Conservation (phyloP, 2,888 invertebrate genomes). For the Crepidodera aurea region DNA sequence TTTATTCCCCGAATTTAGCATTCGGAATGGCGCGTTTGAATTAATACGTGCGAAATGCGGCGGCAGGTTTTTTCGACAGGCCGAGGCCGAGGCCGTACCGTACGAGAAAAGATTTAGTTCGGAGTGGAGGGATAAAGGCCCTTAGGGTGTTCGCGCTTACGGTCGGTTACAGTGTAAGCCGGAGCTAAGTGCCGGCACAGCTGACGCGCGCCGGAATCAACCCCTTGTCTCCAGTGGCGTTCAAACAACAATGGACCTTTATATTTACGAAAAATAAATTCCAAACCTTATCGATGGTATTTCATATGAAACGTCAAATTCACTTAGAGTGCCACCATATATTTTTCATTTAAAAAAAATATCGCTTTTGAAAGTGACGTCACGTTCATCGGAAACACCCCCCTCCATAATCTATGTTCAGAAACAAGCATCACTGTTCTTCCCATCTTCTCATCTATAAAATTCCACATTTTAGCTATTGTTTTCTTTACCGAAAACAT, state of each 20-base stretch:
- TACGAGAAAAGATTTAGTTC: constrained; percentile 51
- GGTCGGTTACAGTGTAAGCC: constrained; percentile 51
- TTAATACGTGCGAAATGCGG: constrained; percentile 60
- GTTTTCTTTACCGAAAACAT: no score
- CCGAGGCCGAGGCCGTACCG: constrained; percentile 37
- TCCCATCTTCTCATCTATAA: no score
- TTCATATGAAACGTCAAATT: neutral
- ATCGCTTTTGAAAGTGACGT: neutral
- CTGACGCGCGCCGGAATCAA: constrained; percentile 63
- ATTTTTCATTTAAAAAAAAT: neutral
- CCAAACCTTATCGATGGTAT: no score
- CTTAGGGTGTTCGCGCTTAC: constrained; percentile 47
- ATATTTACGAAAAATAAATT: no score
- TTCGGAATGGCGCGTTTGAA: constrained; percentile 57
- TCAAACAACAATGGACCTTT: neutral
- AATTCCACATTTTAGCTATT: no score
- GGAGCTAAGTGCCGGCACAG: constrained; percentile 66
- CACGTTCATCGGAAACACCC: no score
- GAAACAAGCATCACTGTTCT: no score
- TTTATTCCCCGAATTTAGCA: constrained; percentile 58
- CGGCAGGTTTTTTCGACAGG: constrained; percentile 60
- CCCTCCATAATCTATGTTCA: no score
- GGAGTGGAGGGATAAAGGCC: constrained; percentile 47
- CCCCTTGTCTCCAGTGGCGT: constrained; percentile 46
- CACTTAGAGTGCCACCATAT: no score